A percentile compares a stretch with the other conserved stretches of the same genome.
Evolutionary conservation across 2,797 vertebrate genomes (phyloP).

Genomic region (Psittacula derbiana): DNA sequence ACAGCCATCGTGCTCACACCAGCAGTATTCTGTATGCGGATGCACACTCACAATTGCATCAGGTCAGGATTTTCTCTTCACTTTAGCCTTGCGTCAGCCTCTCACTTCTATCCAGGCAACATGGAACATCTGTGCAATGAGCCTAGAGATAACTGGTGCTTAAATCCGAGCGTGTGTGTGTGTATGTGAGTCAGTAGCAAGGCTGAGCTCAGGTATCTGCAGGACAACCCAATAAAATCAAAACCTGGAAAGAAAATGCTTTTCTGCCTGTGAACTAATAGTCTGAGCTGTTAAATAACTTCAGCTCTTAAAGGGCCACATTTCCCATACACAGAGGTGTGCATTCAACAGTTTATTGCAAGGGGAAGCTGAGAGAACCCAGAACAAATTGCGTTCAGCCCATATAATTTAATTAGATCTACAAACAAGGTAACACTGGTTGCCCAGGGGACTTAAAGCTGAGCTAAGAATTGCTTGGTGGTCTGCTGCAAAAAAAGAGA

Average conservation of each 20-base stretch:
- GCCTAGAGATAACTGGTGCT: neutral
- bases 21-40: rapidly evolving
- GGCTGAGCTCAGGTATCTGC: slow-evolving; percentile 16
- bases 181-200: neutral
- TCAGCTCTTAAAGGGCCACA: slow-evolving; percentile 45
- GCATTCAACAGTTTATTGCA: slow-evolving; percentile 61
- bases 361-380: slow-evolving; percentile 67
- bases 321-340: slow-evolving; percentile 59
- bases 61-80: neutral
- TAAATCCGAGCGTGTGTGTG: neutral
- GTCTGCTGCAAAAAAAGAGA: slow-evolving; percentile 28
- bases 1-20: rapidly evolving
- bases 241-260: slow-evolving; percentile 47
- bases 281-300: slow-evolving; percentile 68
- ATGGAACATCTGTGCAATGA: neutral
- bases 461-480: slow-evolving; percentile 51
- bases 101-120: neutral
- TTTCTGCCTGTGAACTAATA: slow-evolving; percentile 58
- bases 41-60: rapidly evolving
- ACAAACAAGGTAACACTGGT: slow-evolving; percentile 72
- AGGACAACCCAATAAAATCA: slow-evolving; percentile 39
- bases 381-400: slow-evolving; percentile 68
- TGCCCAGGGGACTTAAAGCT: slow-evolving; percentile 65
- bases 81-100: neutral
- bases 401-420: slow-evolving; percentile 73